Conservation (phyloP, 2,113 vertebrate species). For the Calypte anna region DNA sequence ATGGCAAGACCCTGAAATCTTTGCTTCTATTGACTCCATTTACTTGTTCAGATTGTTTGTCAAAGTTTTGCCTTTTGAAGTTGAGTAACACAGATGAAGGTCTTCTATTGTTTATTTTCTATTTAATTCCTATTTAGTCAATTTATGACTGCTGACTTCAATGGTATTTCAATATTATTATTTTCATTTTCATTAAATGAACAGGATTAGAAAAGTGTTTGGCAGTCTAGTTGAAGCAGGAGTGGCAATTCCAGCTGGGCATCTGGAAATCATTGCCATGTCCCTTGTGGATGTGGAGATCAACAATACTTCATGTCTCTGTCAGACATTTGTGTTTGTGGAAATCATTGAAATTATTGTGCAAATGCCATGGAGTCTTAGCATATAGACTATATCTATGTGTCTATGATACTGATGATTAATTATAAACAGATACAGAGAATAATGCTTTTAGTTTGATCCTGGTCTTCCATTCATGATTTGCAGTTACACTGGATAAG, state of each 20-base stretch:
- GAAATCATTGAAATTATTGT: background rate
- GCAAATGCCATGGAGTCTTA: background rate
- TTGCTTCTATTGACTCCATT: slow-evolving; percentile 26
- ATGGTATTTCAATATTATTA: background rate
- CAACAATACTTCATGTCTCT: background rate
- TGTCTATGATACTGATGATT: background rate
- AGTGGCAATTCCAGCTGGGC: background rate
- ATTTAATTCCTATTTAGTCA: background rate
- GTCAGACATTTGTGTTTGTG: background rate
- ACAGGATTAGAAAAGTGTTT: background rate
- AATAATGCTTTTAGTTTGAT: background rate
- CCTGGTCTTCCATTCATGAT: background rate
- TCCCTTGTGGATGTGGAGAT: background rate
- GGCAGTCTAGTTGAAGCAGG: background rate
- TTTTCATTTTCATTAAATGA: background rate
- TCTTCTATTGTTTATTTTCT: background rate
- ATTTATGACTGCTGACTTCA: background rate
- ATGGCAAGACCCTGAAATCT: slow-evolving; percentile 14
- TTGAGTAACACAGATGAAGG: background rate
- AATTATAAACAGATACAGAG: background rate
- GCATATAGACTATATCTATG: background rate
- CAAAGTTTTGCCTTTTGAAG: slow-evolving; percentile 24
- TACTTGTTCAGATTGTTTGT: slow-evolving; percentile 30
- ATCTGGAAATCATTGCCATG: background rate
- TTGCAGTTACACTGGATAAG: background rate